phyloP scores from a whole-genome alignment of 2,797 vertebrate genomes.

The Sebastolobus altivelis region DNA sequence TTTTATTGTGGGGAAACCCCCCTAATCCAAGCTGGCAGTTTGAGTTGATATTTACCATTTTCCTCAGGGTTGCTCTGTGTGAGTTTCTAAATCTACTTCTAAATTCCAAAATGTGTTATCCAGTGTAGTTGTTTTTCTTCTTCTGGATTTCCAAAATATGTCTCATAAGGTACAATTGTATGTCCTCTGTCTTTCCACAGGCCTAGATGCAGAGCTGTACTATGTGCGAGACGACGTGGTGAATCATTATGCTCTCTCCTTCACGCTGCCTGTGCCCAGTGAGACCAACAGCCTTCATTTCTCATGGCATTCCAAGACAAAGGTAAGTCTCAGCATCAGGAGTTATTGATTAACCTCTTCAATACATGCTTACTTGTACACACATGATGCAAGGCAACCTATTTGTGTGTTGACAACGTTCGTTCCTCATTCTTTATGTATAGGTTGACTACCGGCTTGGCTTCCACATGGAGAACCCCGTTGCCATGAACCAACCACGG shows the following conservation, averaged over 20 bases:
- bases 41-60: conserved; percentile 42
- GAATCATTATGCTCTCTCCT: conserved; percentile 95
- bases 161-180: conserved; percentile 22
- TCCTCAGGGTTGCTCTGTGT: conserved; percentile 6
- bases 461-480: conserved; percentile 93
- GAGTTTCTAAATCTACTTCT: background rate
- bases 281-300: conserved; percentile 97
- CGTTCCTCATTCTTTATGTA: background rate
- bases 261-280: conserved; percentile 93
- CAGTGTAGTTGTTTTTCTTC: background rate
- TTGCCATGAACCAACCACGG: conserved; percentile 91
- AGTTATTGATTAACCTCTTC: background rate
- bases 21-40: conserved; percentile 34
- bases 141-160: background rate
- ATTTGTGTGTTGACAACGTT: background rate
- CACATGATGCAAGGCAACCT: no score
- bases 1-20: conserved; percentile 37
- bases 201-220: conserved; percentile 96
- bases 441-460: conserved; percentile 96
- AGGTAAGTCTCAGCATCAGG: conserved; percentile 75
- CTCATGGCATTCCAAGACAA: conserved; percentile 94
- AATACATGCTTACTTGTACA: background rate
- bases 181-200: conserved; percentile 75
- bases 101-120: conserved; percentile 15
- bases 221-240: conserved; percentile 96